Conservation (phyloP, 2,113 vertebrate species). For the Axis porcinus region DNA sequence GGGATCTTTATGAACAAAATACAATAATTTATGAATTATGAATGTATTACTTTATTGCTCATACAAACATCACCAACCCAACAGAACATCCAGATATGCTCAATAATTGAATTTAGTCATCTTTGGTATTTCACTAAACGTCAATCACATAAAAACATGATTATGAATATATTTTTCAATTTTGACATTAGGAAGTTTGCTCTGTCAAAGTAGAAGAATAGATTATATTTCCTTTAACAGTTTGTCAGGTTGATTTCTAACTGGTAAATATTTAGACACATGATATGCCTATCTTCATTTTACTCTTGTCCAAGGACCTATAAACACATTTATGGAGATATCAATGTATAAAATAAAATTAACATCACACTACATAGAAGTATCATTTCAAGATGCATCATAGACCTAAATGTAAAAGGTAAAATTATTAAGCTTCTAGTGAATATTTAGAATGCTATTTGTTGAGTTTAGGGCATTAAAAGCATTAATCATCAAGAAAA, state of each 20-base stretch:
- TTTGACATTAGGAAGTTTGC: neutral
- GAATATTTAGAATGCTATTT: neutral
- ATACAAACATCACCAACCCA: neutral
- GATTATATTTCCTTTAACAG: neutral
- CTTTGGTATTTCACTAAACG: neutral
- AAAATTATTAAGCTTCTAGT: neutral
- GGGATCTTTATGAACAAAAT: neutral
- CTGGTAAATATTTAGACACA: conserved; percentile 15
- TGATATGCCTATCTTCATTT: neutral
- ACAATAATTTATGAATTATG: neutral
- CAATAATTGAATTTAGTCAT: conserved; percentile 9
- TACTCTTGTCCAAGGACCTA: neutral
- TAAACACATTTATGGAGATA: neutral
- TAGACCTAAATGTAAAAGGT: neutral
- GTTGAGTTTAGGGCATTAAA: neutral
- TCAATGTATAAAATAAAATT: neutral
- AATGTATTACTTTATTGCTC: neutral
- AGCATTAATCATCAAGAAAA: neutral
- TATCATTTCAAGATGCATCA: neutral
- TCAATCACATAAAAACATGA: conserved; percentile 13
- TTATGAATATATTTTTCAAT: neutral
- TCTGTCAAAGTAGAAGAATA: neutral
- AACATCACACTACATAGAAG: neutral
- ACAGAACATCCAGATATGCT: neutral
- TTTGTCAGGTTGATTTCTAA: conserved; percentile 21